Base-by-base conservation (phyloP, 2,797 vertebrate species). In the Stomatorhinus walkeri region DNA sequence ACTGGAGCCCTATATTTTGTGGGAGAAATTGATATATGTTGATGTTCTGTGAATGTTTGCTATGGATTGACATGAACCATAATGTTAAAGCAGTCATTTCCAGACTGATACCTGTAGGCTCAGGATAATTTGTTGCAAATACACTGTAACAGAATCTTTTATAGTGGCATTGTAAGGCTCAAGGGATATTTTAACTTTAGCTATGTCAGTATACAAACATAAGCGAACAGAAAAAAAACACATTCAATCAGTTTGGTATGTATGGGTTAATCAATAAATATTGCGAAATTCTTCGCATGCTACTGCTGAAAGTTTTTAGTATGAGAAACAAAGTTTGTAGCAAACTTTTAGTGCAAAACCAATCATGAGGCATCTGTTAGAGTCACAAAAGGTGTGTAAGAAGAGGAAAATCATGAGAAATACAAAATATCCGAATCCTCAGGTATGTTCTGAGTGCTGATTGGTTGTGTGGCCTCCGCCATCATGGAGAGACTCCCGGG, bases 371-470 rank as follows among this genome's bases (percentile, higher is more conserved):
- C 40, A 22, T 48, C 79, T 48, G 79, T 48, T 24, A 83, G 16
- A 81, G 19, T 83, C 46, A 83, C n/a, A 83, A 48, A 95, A 96
- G 96, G 97, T 96, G 97, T 97, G 97, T 97, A 97, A 97, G 96
- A 95, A 96, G 95, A 96, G 95, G 97, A 97, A 97, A 97, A 98
- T 98, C 98, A 98, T 96, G 79, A 97, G 95, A 96, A 95, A 94
- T 96, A 97, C 97, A 97, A 97, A 98, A 98, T 97, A 97, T 95
- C 95, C 95, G 95, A 96, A 96, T 96, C 96, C 95, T 96, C 96
- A 96, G 96, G 95, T 96, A 96, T 96, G 96, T 97, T 96, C 96
- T 95, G 95, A 96, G 95, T 96, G 96, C 97, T 96, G 97, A 97
- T 36, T 76, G 68, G 32, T 76, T 76, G 68, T 76, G 68, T 76